Evolutionary conservation across 1,140 invertebrate genomes (phyloP), one percentile per base, ranked within the genome.

Genomic region (Drosophila eugracilis): DNA sequence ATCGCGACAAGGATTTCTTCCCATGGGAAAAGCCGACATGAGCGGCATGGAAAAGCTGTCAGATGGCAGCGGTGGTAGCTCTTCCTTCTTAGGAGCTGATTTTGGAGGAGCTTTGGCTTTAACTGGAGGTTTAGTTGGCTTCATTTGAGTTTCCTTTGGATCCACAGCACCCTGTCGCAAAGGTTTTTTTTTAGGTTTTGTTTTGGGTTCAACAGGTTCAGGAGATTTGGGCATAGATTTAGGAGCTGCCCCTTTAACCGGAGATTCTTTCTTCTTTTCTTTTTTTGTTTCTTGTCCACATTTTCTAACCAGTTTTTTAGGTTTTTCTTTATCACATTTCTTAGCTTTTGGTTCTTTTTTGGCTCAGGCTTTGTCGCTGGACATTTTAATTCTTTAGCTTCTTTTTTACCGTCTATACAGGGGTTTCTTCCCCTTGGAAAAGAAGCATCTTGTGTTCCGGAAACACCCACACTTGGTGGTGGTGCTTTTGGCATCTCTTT

Each of bases 1-100:
- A 65, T 65, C 60, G 7, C 26, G 9, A 30, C 60, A 65, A 0
- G 60, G 60, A 47, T 65, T 62, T 9, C 60, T 65, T 2, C 55
- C 60, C 15, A 6, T 1, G 0, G 60, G 60, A 65, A 62, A 65
- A 7, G 60, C 55, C 3, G 17, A 3, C 0, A 26, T 1, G 4
- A 63, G 5, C 0, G 60, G 60, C 1, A 63, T 45, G 4, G 54
- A 4, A 21, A 26, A 36, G 1, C 5, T 15, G 21, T 7, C 7
- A 5, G 39, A 14, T 5, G 54, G 9, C 7, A 22, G 1, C 0
- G 54, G n/a, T 17, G 55, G 37, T 37, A 15, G 12, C n/a, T 28
- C n/a, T 17, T 7, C 24, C 2, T 9, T 10, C 12, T 5, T 12
- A 9, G 14, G 3, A 17, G 24, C 3, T 12, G 10, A 2, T 32